Percentiles rank a stretch among this genome's conserved stretches.
Evolutionary conservation across 2,888 invertebrate species (phyloP).

Genomic region (Dryobotodes eremita): DNA sequence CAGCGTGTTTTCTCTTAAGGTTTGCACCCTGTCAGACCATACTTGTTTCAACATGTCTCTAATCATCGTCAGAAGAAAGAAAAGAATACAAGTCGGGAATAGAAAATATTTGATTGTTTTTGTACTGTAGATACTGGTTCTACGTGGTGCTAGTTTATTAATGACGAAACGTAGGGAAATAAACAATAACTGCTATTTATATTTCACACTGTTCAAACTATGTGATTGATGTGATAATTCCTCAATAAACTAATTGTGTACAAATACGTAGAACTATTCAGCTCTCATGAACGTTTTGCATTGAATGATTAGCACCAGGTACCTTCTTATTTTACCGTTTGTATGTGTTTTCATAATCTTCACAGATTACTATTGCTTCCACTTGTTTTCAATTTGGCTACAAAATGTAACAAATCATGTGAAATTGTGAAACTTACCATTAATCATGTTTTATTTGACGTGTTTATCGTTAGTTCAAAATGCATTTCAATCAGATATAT

Average conservation of each 20-base stretch:
- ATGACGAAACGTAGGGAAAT: constrained; percentile 7
- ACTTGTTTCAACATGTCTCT: constrained; percentile 88
- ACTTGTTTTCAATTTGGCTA: constrained; percentile 10
- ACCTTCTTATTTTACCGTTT: background rate
- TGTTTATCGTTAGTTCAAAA: constrained; percentile 29
- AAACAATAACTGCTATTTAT: constrained; percentile 33
- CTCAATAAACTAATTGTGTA: constrained; percentile 22
- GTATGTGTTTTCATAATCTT: background rate
- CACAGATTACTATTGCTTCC: background rate
- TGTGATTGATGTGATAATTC: constrained; percentile 18
- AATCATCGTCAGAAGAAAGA: constrained; percentile 67
- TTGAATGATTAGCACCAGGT: constrained; percentile 12
- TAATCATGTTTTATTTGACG: constrained; percentile 39
- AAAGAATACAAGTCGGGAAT: background rate
- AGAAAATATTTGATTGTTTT: constrained; percentile 35
- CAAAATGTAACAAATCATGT: background rate
- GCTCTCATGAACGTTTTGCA: constrained; percentile 3
- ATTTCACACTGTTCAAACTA: constrained; percentile 4
- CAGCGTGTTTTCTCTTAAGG: constrained; percentile 90
- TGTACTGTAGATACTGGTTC: background rate
- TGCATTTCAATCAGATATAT: constrained; percentile 26
- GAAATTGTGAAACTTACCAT: constrained; percentile 13
- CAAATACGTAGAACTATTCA: constrained; percentile 4
- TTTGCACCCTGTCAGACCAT: constrained; percentile 92
- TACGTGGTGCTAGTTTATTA: background rate